Base-by-base conservation (phyloP, 2,797 vertebrate species). In the Peromyscus melanophrys region DNA sequence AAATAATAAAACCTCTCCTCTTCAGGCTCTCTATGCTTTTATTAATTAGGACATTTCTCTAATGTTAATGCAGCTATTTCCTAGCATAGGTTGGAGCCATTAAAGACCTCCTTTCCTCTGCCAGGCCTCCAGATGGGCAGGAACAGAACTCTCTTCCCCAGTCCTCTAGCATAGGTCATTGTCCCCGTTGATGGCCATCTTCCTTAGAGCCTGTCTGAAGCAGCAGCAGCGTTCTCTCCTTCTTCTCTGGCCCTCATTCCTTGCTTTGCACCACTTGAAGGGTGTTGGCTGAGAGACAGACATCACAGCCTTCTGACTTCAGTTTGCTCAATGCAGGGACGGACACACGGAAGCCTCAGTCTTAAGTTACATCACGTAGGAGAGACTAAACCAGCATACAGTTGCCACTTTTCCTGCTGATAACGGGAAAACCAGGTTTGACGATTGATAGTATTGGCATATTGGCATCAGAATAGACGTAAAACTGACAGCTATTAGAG, bases 121-220 rank as follows among this genome's bases (percentile, higher is more conserved):
- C 6, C 5, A 6, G 3, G 17, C 29, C 25, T 37, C 17, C 2
- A 71, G 88, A 23, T 75, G 94, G 76, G 84, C 23, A 69, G 95
- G 96, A 98, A 75, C 90, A 97, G 69, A 98, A 92, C 90, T 98
- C 81, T 84, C 76, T 65, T 75, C 91, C 97, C 96, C 98, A 96
- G 91, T 97, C 97, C 23, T 69, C 63, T 21, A n/a, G 92, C 67
- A 90, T 89, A 59, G 81, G 91, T 97, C 93, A 76, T 89, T 95
- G 81, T 90, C 97, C 94, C 63, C 3, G 83, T 95, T 97, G 98
- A 94, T 98, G 97, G 97, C 59, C 87, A 77, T 65, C 90, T 82
- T 98, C 97, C 95, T 98, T 96, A 97, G 97, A 80, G 95, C 94
- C 98, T 98, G 97, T 88, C 76, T 92, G 57, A 61, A 76, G 93